phyloP scores from a whole-genome alignment of 2,113 vertebrate genomes.

The Condylura cristata region DNA sequence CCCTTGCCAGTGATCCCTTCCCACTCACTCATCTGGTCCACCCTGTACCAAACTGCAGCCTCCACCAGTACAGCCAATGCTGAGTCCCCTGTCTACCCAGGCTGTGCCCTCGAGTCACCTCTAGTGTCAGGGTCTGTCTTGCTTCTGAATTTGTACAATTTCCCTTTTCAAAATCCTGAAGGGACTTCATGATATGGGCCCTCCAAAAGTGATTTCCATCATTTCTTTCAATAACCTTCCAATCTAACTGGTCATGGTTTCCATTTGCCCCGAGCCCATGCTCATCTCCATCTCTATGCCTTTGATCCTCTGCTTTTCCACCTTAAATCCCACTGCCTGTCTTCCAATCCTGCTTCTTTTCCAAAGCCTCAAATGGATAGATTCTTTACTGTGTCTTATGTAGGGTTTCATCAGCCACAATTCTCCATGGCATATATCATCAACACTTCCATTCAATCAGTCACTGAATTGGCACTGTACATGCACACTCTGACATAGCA shows the following conservation, averaged over 20 bases:
- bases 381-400: background rate
- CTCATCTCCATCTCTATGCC: background rate
- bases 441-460: background rate
- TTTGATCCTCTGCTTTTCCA: background rate
- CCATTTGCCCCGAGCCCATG: background rate
- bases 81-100: background rate
- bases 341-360: constrained; percentile 4
- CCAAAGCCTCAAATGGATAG: background rate
- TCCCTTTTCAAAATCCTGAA: background rate
- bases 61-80: background rate
- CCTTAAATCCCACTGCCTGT: background rate
- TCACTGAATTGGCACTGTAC: background rate
- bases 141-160: background rate
- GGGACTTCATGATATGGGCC: background rate
- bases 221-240: background rate
- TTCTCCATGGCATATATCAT: background rate
- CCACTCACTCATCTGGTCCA: background rate
- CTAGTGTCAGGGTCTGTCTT: background rate
- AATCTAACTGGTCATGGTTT: background rate
- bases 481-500: background rate
- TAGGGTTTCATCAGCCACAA: background rate
- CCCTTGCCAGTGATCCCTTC: background rate
- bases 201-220: background rate
- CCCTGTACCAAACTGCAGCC: background rate
- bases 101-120: background rate